Percentiles rank a stretch among this genome's conserved stretches.
These are phyloP conservation scores for Dipodomys stephensi DNA, from an alignment of 2,113 vertebrate genomes.

Conservation along the genomic window DNA sequence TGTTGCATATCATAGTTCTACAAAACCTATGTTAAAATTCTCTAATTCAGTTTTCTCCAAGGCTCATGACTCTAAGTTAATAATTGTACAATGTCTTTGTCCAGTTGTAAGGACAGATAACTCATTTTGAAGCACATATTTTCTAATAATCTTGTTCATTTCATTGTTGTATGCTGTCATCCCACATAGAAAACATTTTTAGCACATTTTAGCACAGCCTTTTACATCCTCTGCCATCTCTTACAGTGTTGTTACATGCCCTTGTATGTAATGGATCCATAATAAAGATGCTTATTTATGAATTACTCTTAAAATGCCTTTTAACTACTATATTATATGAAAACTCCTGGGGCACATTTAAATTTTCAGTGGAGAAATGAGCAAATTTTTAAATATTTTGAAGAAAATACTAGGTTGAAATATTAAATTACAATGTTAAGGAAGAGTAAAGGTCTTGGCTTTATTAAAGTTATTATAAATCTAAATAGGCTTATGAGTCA, in stretches of 20 bases:
- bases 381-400: conserved; percentile 24
- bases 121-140: not conserved
- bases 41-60: conserved; percentile 25
- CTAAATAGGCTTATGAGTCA: conserved; percentile 2
- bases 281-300: conserved; percentile 4
- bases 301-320: conserved; percentile 24
- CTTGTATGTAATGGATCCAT: not conserved
- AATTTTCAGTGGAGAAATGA: conserved; percentile 25
- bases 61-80: not conserved
- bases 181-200: not conserved
- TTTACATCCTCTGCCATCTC: not conserved
- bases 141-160: not conserved
- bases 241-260: not conserved
- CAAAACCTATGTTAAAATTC: not conserved
- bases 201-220: not conserved
- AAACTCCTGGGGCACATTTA: not conserved
- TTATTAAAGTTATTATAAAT: not conserved
- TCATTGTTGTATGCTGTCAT: not conserved
- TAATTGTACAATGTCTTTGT: not conserved
- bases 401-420: conserved; percentile 39
- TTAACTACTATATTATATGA: not conserved
- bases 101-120: not conserved
- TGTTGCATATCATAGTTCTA: not conserved
- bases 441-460: not conserved
- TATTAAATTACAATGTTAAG: not conserved